Evolutionary conservation across 2,797 vertebrate genomes (phyloP).

Genomic region (Peromyscus eremicus): DNA sequence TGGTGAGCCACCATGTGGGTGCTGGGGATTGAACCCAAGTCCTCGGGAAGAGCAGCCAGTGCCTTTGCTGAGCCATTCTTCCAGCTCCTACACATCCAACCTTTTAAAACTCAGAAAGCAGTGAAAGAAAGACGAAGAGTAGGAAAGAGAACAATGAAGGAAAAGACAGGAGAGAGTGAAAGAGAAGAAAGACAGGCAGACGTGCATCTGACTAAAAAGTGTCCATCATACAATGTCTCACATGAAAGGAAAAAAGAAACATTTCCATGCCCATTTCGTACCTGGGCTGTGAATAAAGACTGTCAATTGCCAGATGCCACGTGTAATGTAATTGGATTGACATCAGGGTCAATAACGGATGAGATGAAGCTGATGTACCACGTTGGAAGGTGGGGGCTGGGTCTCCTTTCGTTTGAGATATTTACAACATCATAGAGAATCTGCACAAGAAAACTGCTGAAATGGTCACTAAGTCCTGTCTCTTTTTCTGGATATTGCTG

Average conservation of each 20-base stretch:
- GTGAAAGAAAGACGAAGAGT: not conserved
- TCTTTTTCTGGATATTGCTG: not conserved
- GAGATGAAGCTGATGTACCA: not conserved
- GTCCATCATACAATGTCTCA: not conserved
- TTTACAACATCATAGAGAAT: fast-evolving
- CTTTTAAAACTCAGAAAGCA: not conserved
- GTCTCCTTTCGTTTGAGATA: not conserved
- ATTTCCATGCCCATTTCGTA: not conserved
- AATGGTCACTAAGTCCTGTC: not conserved
- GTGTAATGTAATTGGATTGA: not conserved
- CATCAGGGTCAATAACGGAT: not conserved
- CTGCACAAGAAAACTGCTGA: too few relatives aligned
- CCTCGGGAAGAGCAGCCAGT: not conserved
- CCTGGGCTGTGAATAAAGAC: not conserved
- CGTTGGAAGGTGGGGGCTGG: not conserved
- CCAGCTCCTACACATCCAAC: not conserved
- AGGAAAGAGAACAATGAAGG: not conserved
- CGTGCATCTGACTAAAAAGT: not conserved
- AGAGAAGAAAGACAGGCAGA: not conserved
- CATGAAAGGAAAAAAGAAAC: not conserved
- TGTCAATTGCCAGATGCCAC: not conserved
- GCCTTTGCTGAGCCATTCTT: not conserved
- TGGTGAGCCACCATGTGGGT: not conserved
- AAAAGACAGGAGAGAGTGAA: not conserved
- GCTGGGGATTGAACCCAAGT: not conserved